A percentile compares a stretch with the other conserved stretches of the same genome.
Evolutionary conservation across 2,113 vertebrate species (phyloP).

Genomic region (Telmatochromis bifrenatus): DNA sequence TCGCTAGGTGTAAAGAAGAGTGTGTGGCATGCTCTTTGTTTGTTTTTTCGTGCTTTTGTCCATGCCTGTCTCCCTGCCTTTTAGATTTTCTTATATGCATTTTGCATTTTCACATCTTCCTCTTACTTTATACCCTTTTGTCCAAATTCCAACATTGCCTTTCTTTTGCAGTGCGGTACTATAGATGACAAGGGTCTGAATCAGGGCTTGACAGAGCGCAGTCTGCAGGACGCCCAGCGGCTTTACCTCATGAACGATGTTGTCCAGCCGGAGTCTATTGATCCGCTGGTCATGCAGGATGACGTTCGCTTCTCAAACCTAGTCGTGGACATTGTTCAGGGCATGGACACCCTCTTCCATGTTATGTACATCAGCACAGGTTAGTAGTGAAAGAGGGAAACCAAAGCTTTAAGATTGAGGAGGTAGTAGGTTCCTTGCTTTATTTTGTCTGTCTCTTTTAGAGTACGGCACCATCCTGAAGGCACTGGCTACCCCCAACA

Average conservation of each 20-base stretch:
- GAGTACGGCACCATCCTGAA: constrained; percentile 96
- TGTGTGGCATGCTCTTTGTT: background rate
- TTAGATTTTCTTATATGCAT: background rate
- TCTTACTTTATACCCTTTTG: background rate
- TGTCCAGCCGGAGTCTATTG: constrained; percentile 88
- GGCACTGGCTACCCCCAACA: constrained; percentile 87
- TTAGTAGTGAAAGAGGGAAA: constrained; percentile 41
- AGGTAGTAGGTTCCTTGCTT: background rate
- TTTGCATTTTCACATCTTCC: background rate
- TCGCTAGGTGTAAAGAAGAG: background rate
- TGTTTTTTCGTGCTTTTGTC: background rate
- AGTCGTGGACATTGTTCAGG: constrained; percentile 95
- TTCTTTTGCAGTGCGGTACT: constrained; percentile 80
- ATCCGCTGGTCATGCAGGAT: constrained; percentile 91
- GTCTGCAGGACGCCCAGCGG: constrained; percentile 93
- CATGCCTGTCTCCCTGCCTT: background rate
- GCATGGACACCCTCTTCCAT: constrained; percentile 91
- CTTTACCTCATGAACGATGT: constrained; percentile 96
- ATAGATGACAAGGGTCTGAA: constrained; percentile 85
- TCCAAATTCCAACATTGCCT: background rate
- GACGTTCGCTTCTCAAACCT: constrained; percentile 90
- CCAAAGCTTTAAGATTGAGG: background rate
- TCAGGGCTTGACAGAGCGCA: constrained; percentile 89
- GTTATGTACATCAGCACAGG: constrained; percentile 97
- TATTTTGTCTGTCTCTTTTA: constrained; percentile 24